A percentile compares a stretch with the other conserved stretches of the same genome.
Evolutionary conservation across 2,113 vertebrate genomes (phyloP).

Genomic region (Chloropsis hardwickii): DNA sequence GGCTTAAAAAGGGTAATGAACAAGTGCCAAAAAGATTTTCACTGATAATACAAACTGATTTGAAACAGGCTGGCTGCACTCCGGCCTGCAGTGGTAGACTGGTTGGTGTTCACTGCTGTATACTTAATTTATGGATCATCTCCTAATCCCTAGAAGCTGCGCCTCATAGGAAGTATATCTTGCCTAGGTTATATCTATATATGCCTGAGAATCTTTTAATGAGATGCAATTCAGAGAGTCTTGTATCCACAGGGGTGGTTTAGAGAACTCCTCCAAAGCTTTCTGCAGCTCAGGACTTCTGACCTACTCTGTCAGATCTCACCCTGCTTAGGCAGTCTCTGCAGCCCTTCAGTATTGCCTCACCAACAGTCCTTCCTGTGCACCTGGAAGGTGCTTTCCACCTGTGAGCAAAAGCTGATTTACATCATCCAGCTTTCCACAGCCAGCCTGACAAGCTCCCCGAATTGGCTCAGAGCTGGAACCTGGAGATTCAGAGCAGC

Average conservation of each 20-base stretch:
- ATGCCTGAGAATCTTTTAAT: not conserved
- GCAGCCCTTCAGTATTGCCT: not conserved
- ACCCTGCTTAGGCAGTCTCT: not conserved
- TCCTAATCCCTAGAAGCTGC: not conserved
- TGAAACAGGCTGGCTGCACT: constrained; percentile 43
- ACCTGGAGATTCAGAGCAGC: not conserved
- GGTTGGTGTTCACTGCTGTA: not conserved
- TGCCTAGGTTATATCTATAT: not conserved
- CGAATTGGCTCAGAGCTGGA: not conserved
- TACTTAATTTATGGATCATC: not conserved
- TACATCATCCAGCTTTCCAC: not conserved
- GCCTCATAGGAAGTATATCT: not conserved
- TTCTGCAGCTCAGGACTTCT: not conserved
- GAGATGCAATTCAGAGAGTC: not conserved
- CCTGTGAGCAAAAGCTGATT: not conserved
- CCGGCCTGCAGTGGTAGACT: not conserved
- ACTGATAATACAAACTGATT: constrained; percentile 54
- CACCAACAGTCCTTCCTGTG: not conserved
- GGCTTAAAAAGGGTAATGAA: constrained; percentile 38
- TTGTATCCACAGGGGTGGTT: not conserved
- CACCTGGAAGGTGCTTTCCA: not conserved
- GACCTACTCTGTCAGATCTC: not conserved
- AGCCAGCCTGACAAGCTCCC: not conserved
- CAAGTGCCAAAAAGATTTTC: constrained; percentile 42
- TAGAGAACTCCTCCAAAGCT: not conserved